A percentile compares a stretch with the other conserved stretches of the same genome.
Conservation (phyloP, 2,888 invertebrate genomes). For the Lingula anatina region DNA sequence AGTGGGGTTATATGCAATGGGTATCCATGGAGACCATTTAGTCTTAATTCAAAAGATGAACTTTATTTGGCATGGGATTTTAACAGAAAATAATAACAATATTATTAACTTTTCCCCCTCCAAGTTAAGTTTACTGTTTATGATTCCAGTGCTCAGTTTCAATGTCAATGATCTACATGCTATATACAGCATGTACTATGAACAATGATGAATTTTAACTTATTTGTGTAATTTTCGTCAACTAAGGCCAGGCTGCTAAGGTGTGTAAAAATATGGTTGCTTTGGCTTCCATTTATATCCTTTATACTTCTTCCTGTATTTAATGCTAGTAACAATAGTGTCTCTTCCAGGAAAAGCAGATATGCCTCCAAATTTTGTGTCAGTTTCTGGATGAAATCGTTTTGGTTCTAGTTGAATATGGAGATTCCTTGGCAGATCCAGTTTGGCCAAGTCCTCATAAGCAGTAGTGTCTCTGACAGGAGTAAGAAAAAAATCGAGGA, state of each 20-base stretch:
- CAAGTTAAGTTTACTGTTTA: no score
- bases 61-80: no score
- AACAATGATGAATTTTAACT: not conserved
- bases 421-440: constrained; percentile 78
- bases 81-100: no score
- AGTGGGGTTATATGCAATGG: no score
- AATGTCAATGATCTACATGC: no score
- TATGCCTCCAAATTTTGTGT: constrained; percentile 67
- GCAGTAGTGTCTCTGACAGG: constrained; percentile 29
- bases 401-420: constrained; percentile 76
- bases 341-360: constrained; percentile 82
- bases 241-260: not conserved
- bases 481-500: constrained; percentile 30
- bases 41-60: no score
- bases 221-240: no score
- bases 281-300: constrained; percentile 3
- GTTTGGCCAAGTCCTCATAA: constrained; percentile 33
- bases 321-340: constrained; percentile 77
- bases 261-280: no score
- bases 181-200: not conserved
- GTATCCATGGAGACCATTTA: no score
- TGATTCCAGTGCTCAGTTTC: no score
- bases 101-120: no score
- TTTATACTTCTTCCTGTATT: constrained; percentile 71
- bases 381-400: constrained; percentile 77